phyloP scores from a whole-genome alignment of 2,888 invertebrate genomes.

The Hofmannophila pseudospretella region DNA sequence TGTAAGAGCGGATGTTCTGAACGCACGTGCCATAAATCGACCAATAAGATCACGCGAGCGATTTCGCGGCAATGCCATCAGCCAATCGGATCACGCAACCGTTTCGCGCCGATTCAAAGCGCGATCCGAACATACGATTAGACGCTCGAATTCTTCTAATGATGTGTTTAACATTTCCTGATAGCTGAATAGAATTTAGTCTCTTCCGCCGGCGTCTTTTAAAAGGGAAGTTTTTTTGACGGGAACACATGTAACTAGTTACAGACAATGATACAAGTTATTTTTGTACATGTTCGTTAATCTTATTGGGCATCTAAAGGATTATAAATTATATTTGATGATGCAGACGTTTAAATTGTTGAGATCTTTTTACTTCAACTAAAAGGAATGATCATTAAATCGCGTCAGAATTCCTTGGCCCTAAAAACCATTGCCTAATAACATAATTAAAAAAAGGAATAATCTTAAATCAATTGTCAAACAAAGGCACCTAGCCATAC shows the following conservation, averaged over 20 bases:
- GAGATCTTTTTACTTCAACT: no score
- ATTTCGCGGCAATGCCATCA: slow-evolving; percentile 21
- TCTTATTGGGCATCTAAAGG: slow-evolving; percentile 35
- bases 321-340: slow-evolving; percentile 25
- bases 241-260: slow-evolving; percentile 41
- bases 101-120: slow-evolving; percentile 43
- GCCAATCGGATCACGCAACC: slow-evolving; percentile 36
- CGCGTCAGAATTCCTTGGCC: no score
- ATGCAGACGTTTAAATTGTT: slow-evolving; percentile 13
- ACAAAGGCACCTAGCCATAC: no score
- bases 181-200: slow-evolving; percentile 33
- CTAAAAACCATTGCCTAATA: no score
- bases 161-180: slow-evolving; percentile 33
- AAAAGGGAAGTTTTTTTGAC: slow-evolving; percentile 29
- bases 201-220: slow-evolving; percentile 56
- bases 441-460: not conserved
- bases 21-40: slow-evolving; percentile 35
- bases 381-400: no score
- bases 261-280: slow-evolving; percentile 54
- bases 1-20: slow-evolving; percentile 35
- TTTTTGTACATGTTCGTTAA: slow-evolving; percentile 38
- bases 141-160: slow-evolving; percentile 48
- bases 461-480: not conserved
- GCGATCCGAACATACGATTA: slow-evolving; percentile 38
- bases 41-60: slow-evolving; percentile 24